phyloP scores from a whole-genome alignment of 2,797 vertebrate species.

The Antrozous pallidus region DNA sequence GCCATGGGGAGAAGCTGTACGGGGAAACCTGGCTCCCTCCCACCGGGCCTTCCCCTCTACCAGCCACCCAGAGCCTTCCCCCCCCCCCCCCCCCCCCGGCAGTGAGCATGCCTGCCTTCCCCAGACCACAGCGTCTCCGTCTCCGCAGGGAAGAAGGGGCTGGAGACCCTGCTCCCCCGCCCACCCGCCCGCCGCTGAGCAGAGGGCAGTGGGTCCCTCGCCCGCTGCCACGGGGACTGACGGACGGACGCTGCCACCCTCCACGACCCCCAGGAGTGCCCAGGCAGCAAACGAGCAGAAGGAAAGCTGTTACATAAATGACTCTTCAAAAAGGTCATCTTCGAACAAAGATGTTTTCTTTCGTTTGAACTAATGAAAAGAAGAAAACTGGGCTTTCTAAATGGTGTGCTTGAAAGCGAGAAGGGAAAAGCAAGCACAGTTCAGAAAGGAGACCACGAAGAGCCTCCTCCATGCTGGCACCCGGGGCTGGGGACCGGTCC shows the following conservation, averaged over 20 bases:
- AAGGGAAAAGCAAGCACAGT: neutral
- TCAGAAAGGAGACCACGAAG: neutral
- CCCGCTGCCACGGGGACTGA: fast-evolving
- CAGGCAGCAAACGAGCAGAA: neutral
- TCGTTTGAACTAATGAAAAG: neutral
- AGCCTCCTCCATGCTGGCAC: slow-evolving; percentile 26
- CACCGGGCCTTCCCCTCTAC: neutral
- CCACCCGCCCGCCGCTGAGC: fast-evolving
- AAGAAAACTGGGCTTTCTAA: neutral
- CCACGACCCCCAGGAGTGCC: fast-evolving
- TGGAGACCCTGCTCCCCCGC: fast-evolving
- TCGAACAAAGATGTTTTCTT: neutral
- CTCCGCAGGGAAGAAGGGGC: neutral
- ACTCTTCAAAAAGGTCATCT: neutral
- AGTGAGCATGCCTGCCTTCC: neutral
- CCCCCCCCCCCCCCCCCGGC: fast-evolving
- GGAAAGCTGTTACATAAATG: neutral
- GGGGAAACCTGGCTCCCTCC: neutral
- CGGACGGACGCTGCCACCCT: fast-evolving
- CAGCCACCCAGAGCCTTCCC: neutral
- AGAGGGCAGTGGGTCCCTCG: fast-evolving
- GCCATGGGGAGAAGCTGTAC: fast-evolving
- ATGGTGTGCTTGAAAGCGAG: neutral
- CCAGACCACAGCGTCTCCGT: neutral
- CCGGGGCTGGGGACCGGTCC: neutral